A percentile compares a stretch with the other conserved stretches of the same genome.
Conservation (phyloP, 2,113 vertebrate genomes). For the Nettapus auritus region DNA sequence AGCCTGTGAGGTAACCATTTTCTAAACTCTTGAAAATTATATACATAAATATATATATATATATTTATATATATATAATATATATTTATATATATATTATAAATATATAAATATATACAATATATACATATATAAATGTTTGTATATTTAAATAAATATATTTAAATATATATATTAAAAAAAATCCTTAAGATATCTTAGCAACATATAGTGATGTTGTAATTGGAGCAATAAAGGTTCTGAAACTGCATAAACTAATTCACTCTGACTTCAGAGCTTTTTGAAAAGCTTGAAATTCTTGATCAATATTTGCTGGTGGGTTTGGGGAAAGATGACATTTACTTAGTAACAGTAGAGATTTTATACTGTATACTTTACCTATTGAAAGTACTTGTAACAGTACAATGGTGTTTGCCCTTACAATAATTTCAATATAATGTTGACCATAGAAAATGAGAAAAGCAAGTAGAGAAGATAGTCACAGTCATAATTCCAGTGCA, state of each 20-base stretch:
- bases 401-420: constrained; percentile 60
- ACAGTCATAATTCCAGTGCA: constrained; percentile 38
- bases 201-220: not conserved
- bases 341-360: constrained; percentile 67
- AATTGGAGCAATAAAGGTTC: constrained; percentile 4
- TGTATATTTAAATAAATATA: too few relatives aligned
- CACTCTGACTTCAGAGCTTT: not conserved
- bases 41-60: too few relatives aligned
- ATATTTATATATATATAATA: not conserved
- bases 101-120: too few relatives aligned
- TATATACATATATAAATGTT: too few relatives aligned
- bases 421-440: constrained; percentile 63
- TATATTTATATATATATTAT: not conserved
- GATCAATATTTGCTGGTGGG: constrained; percentile 71
- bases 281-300: constrained; percentile 53
- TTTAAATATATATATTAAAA: not conserved
- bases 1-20: not conserved
- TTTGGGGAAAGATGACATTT: constrained; percentile 64
- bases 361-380: constrained; percentile 63
- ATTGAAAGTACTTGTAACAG: constrained; percentile 63
- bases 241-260: constrained; percentile 41
- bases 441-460: constrained; percentile 74
- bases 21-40: not conserved
- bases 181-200: not conserved
- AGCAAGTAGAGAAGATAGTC: constrained; percentile 50